phyloP scores from a whole-genome alignment of 2,888 invertebrate species.

The Platycnemis pennipes region DNA sequence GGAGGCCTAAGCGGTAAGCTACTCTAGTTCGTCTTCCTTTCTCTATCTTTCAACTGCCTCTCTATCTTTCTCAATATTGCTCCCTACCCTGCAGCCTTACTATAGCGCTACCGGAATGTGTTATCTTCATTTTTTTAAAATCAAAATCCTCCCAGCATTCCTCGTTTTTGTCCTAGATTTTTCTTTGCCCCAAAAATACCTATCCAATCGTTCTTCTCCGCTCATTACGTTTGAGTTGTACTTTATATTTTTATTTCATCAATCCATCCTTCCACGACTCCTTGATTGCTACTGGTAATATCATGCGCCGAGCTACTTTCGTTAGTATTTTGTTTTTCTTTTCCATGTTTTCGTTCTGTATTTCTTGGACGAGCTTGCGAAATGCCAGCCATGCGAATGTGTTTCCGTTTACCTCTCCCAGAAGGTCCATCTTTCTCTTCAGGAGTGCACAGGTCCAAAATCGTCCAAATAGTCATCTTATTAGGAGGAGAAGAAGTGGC shows the following conservation, averaged over 20 bases:
- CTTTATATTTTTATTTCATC: no score
- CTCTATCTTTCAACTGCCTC: not conserved
- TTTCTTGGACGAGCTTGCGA: no score
- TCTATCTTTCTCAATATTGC: not conserved
- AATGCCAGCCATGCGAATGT: conserved; percentile 20
- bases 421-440: no score
- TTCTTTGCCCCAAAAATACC: no score
- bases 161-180: not conserved
- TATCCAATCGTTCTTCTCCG: no score
- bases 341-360: not conserved
- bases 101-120: not conserved
- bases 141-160: not conserved
- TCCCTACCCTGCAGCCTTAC: no score
- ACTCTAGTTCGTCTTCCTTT: not conserved
- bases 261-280: no score
- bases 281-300: not conserved
- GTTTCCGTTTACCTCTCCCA: not conserved
- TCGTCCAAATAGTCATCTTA: no score
- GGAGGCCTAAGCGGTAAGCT: conserved; percentile 57
- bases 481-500: no score
- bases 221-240: no score
- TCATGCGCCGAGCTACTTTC: not conserved
- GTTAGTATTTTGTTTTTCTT: not conserved
- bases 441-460: no score
- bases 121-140: not conserved